These are phyloP conservation scores for Bombyx mandarina DNA, from an alignment of 1,140 invertebrate species.

Conservation along the genomic window DNA sequence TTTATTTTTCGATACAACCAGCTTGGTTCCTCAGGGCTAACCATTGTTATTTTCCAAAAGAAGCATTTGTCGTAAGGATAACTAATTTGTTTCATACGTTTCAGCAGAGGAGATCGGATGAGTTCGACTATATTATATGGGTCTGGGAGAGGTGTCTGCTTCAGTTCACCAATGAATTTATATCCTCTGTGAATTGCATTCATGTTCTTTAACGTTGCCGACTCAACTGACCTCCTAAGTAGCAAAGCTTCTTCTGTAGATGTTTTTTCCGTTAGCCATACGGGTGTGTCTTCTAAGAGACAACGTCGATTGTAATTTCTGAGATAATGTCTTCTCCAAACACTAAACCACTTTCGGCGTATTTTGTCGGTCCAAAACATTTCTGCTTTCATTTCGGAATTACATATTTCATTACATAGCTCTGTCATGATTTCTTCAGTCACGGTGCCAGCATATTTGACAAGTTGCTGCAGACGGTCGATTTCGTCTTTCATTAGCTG, in stretches of 20 bases:
- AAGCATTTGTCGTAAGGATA: constrained; percentile 68
- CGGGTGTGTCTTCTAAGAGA: constrained; percentile 73
- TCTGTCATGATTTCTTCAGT: constrained; percentile 58
- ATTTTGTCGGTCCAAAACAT: constrained; percentile 43
- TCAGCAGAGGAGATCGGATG: constrained; percentile 59
- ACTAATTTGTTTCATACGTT: constrained; percentile 61
- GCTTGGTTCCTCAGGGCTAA: constrained; percentile 66
- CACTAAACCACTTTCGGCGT: constrained; percentile 44
- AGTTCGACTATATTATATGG: constrained; percentile 65
- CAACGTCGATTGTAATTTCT: constrained; percentile 67
- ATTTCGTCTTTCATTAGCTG: constrained; percentile 55
- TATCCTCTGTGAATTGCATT: constrained; percentile 67
- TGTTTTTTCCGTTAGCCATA: constrained; percentile 72
- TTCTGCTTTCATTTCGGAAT: constrained; percentile 66
- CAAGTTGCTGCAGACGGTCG: constrained; percentile 42
- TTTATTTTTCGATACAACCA: constrained; percentile 48
- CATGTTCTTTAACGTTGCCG: constrained; percentile 70
- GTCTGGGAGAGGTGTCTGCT: constrained; percentile 38
- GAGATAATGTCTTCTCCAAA: constrained; percentile 58
- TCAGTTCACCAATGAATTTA: constrained; percentile 49
- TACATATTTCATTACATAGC: constrained; percentile 63
- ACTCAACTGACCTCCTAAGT: constrained; percentile 66
- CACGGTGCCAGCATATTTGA: constrained; percentile 53
- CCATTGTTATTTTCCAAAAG: constrained; percentile 80
- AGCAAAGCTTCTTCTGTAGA: constrained; percentile 66